Base-by-base conservation (phyloP, 2,797 vertebrate species). In the Macropus fuliginosus region DNA sequence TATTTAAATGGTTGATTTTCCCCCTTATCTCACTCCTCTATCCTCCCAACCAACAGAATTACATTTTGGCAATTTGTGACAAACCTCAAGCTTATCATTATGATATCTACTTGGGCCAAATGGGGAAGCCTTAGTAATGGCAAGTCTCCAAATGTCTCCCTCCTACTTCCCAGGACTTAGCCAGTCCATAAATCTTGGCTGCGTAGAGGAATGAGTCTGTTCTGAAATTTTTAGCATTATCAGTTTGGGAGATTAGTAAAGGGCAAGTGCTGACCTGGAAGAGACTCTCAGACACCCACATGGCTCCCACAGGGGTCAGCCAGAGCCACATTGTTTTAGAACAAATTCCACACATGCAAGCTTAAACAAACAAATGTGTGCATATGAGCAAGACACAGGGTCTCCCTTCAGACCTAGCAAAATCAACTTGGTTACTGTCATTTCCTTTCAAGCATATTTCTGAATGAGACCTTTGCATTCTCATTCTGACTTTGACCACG, bases 351-450 rank as follows among this genome's bases (percentile, higher is more conserved):
- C 74, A 50, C 40, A 87, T 50, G 3, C 90, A 54, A 91, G 28
- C 95, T 96, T 95, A 95, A 96, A 95, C 97, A 97, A 98, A 97
- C n/a, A 97, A 87, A 55, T 56, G 3, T 66, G 66, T 81, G 93
- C 97, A 97, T 94, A 57, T 95, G 96, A 98, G 92, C n/a, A 93
- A 92, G 50, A 94, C 96, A 89, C 92, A n/a, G 96, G 96, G 94
- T 46, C 94, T 87, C 95, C n/a, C 54, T 0, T 56, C 95, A 95
- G 97, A 97, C 95, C 96, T 54, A 96, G 95, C 96, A 34, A 11
- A 54, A 96, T 95, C 96, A 55, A 0, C 94, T 96, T 74, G 91
- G 96, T 91, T 96, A 89, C 92, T 96, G 97, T 92, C 93, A 93
- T 95, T 97, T 98, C 96, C 97, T 98, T 92, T 94, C 93, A 94